Base-by-base conservation (phyloP, 2,888 invertebrate species). In the Himalopsyche japonica region DNA sequence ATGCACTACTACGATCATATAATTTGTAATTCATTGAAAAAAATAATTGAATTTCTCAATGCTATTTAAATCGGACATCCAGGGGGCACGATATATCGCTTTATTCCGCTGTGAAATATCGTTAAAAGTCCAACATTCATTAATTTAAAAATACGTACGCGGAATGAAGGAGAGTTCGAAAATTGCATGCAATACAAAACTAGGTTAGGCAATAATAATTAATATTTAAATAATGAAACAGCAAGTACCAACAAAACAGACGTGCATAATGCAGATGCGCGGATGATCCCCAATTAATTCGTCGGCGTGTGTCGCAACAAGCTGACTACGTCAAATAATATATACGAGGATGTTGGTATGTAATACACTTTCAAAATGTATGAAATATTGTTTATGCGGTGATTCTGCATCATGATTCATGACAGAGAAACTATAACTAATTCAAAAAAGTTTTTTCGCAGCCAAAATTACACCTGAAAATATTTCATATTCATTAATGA, bases 141-240 rank as follows among this genome's bases (percentile, higher is more conserved):
- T 24, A 47, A 79, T 79, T 79, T 79, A 49, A 49, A 79, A 37
- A 79, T 27, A 27, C 37, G 32, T 15, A 15, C 15, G 24, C 20
- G 20, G 20, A 18, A 12, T 24, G 43, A 24, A 4, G 18, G 79
- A 48, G 20, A 57, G 24, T 57, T 57, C 20, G 57, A 20, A 57
- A 57, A 57, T 57, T 57, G 57, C n/a, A n/a, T n/a, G n/a, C n/a
- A 15, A 20, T 57, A 3, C 57, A 57, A 57, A 57, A 57, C 57
- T 57, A 57, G 57, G 57, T 57, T 57, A 48, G 78, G 78, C 43
- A 12, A 43, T 37, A 30, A 79, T 79, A 27, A 79, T 79, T 79
- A 79, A 79, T 79, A 79, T 48, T 48, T 79, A 79, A 79, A 79
- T 79, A 15, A 49, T 79, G 48, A 79, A 79, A 12, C 24, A 47